Evolutionary conservation across 2,888 invertebrate species (phyloP).

Genomic region (Notodonta dromedarius): DNA sequence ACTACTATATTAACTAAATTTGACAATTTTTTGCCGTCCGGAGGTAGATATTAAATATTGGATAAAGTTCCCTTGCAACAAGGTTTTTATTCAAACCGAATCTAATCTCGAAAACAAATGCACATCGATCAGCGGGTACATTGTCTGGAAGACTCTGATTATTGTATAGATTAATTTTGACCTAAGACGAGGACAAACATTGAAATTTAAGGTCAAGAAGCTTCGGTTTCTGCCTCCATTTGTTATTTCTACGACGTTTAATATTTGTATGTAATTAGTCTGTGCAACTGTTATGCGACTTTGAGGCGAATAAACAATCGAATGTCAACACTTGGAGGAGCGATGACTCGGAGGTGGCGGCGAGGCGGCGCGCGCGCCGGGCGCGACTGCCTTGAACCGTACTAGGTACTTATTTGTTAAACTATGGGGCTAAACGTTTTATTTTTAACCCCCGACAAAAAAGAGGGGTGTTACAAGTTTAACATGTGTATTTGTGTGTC

Average conservation of each 20-base stretch:
- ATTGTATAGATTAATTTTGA: not conserved
- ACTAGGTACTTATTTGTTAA: conserved; percentile 24
- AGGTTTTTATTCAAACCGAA: too few species aligned
- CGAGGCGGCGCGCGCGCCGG: conserved; percentile 22
- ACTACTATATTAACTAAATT: too few species aligned
- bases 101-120: too few species aligned
- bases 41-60: too few species aligned
- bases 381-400: conserved; percentile 43
- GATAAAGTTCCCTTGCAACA: too few species aligned
- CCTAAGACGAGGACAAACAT: not conserved
- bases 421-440: conserved; percentile 13
- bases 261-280: conserved; percentile 64
- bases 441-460: too few species aligned
- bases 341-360: conserved; percentile 64
- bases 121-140: too few species aligned
- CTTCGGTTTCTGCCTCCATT: not conserved
- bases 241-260: conserved; percentile 32
- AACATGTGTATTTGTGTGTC: too few species aligned
- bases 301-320: conserved; percentile 75
- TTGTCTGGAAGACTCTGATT: too few species aligned
- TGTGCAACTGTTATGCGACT: conserved; percentile 71
- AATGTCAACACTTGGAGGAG: conserved; percentile 79
- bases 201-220: not conserved
- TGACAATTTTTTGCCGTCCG: too few species aligned
- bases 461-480: too few species aligned